Evolutionary conservation across 2,113 vertebrate species (phyloP), one percentile per base, ranked within the genome.

Genomic region (Heterotis niloticus): DNA sequence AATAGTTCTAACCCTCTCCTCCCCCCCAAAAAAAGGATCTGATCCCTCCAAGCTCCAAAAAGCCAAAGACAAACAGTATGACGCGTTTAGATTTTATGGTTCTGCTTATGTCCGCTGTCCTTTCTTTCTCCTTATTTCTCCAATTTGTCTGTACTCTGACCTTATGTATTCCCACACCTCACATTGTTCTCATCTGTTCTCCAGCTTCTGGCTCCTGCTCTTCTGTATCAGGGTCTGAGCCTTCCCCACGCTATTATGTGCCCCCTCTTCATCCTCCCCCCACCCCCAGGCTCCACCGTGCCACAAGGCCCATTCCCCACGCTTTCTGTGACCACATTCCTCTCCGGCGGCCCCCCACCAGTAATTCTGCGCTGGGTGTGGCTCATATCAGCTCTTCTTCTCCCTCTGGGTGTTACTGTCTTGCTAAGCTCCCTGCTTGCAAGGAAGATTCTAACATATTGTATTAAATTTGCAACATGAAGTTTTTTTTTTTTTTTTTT

Each of bases 131-230:
- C 34, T 70, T 52, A 54, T 66, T 67, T 26, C 74, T 81, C 17
- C 51, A 78, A 82, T 84, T 83, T 71, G 67, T 81, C 78, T 51
- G 70, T 82, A 74, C 81, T 83, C 79, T 68, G 76, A 80, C 84
- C 82, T 80, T 84, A 78, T 73, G 64, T 87, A 66, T 83, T 80
- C 76, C 73, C 52, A 79, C 69, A 82, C 85, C n/a, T n/a, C n/a
- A n/a, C 82, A 26, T 68, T 69, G 84, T 92, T 91, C 89, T 87
- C 87, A 83, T 88, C 88, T 84, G 86, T 87, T 94, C 94, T 93
- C 89, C 91, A 96, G 95, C 88, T 84, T 97, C 96, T 91, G 92
- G 93, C 90, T 95, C 95, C 87, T 95, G 94, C 81, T 95, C 96
- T 85, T 93, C 96, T 91, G 88, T 93, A 86, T 94, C 94, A 91